Percentiles rank a stretch among this genome's conserved stretches.
These are phyloP conservation scores for Diplazon laetatorius DNA, from an alignment of 2,888 invertebrate genomes.

Conservation along the genomic window DNA sequence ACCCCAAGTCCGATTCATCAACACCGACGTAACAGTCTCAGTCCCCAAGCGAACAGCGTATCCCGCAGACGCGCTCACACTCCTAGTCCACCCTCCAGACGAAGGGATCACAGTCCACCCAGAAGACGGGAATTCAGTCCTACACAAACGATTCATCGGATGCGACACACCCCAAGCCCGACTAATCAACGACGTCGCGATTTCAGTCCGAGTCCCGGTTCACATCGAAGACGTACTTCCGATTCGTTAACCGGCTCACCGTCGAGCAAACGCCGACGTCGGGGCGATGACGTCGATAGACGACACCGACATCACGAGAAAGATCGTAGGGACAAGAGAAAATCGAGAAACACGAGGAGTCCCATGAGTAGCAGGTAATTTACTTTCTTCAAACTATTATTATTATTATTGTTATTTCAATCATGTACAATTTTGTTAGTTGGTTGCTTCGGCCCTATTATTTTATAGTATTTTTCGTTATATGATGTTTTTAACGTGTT, in stretches of 20 bases:
- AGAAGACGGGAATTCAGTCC: slow-evolving; percentile 78
- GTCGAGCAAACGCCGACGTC: slow-evolving; percentile 80
- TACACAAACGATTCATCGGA: slow-evolving; percentile 67
- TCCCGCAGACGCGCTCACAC: slow-evolving; percentile 78
- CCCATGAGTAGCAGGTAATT: slow-evolving; percentile 77
- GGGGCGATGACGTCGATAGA: slow-evolving; percentile 81
- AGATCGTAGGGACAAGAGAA: slow-evolving; percentile 82
- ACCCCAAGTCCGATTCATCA: slow-evolving; percentile 69
- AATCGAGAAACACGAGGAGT: slow-evolving; percentile 80
- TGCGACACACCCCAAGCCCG: slow-evolving; percentile 79
- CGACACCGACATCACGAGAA: slow-evolving; percentile 83
- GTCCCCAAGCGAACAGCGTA: slow-evolving; percentile 66
- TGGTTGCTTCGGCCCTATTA: too few relatives aligned
- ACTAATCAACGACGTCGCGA: slow-evolving; percentile 72
- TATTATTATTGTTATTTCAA: too few relatives aligned
- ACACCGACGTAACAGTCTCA: slow-evolving; percentile 68
- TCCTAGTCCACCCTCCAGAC: slow-evolving; percentile 76
- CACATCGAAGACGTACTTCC: slow-evolving; percentile 75
- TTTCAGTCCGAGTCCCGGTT: slow-evolving; percentile 75
- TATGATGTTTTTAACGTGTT: too few relatives aligned
- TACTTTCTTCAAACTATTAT: too few relatives aligned
- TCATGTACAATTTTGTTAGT: too few relatives aligned
- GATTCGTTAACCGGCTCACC: slow-evolving; percentile 77
- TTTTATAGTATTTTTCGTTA: too few relatives aligned
- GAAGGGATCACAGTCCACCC: slow-evolving; percentile 70